Conservation (phyloP, 2,797 vertebrate genomes). For the Enteromius argenteus region DNA sequence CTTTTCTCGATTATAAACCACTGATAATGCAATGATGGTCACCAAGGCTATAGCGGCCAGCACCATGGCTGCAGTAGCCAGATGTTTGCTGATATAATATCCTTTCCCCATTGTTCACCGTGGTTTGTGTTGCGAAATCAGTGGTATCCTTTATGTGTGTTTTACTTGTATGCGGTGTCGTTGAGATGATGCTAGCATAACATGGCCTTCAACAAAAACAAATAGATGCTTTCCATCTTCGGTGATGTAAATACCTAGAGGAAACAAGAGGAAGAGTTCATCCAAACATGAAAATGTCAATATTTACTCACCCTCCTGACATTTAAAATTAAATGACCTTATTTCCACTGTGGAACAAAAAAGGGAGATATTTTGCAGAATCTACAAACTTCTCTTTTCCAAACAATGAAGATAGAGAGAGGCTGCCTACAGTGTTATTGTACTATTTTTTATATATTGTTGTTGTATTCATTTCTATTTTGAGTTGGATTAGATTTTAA, state of each 20-base stretch:
- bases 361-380: not conserved
- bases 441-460: not conserved
- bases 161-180: not conserved
- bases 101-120: conserved; percentile 84
- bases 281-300: not conserved
- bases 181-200: conserved; percentile 24
- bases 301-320: not conserved
- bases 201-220: conserved; percentile 27
- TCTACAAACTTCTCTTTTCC: not conserved
- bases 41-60: conserved; percentile 72
- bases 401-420: not conserved
- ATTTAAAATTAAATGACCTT: not conserved
- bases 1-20: conserved; percentile 86
- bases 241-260: not conserved
- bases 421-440: not conserved
- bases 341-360: not conserved
- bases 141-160: not conserved
- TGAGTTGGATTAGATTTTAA: not conserved
- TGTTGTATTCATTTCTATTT: not conserved
- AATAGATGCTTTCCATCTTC: conserved; percentile 5
- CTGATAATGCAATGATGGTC: conserved; percentile 86
- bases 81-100: conserved; percentile 84
- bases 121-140: not conserved
- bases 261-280: not conserved
- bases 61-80: conserved; percentile 73